Evolutionary conservation across 2,113 vertebrate genomes (phyloP).

Genomic region (Sorex fumeus): DNA sequence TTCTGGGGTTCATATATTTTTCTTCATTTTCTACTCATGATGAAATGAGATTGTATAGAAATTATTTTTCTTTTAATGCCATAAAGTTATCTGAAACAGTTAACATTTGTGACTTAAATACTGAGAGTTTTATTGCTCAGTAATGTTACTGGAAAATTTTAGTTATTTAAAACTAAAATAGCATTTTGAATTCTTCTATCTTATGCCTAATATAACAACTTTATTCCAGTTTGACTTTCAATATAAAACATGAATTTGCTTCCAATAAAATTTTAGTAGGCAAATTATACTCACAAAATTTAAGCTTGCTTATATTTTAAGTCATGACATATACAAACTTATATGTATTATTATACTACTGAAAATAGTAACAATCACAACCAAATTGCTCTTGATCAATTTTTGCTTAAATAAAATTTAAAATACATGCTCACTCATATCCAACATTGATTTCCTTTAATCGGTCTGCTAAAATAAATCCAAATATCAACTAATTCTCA

Average conservation of each 20-base stretch:
- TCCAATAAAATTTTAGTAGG: background rate
- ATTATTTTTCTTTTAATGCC: background rate
- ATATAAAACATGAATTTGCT: background rate
- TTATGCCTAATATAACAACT: background rate
- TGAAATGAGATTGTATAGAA: background rate
- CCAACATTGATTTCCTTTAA: background rate
- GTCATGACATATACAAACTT: too few species aligned
- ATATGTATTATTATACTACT: too few species aligned
- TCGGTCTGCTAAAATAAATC: background rate
- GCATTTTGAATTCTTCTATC: background rate
- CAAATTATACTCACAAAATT: too few species aligned
- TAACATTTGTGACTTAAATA: background rate
- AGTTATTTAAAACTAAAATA: background rate
- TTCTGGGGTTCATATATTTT: slow-evolving; percentile 13
- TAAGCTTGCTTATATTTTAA: too few species aligned
- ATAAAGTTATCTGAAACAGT: background rate
- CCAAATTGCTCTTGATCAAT: background rate
- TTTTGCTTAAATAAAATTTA: background rate
- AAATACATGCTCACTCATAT: background rate
- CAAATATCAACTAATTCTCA: background rate
- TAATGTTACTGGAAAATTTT: background rate
- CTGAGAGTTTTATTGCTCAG: slow-evolving; percentile 18
- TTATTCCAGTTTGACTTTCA: background rate
- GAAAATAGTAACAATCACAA: background rate
- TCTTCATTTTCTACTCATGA: background rate